Evolutionary conservation across 2,888 invertebrate species (phyloP).

Genomic region (Drosophila neutralis): DNA sequence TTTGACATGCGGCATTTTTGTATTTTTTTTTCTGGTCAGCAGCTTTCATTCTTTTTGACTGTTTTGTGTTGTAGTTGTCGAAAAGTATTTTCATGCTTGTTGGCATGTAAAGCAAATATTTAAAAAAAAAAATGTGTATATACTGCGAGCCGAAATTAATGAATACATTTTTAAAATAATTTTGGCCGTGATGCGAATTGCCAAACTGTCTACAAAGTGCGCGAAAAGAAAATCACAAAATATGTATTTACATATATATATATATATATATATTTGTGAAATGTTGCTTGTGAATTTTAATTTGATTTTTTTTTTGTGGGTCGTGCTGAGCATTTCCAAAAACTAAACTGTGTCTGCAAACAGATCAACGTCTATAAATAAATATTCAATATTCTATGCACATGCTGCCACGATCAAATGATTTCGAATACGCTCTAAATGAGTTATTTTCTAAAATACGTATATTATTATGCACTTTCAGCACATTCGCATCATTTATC

Average conservation of each 20-base stretch:
- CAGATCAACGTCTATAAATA: slow-evolving; percentile 55
- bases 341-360: slow-evolving; percentile 35
- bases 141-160: slow-evolving; percentile 49
- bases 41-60: slow-evolving; percentile 65
- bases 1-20: slow-evolving; percentile 78
- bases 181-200: slow-evolving; percentile 75
- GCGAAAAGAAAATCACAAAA: slow-evolving; percentile 36
- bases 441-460: slow-evolving; percentile 29
- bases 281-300: slow-evolving; percentile 10
- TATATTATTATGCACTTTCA: slow-evolving; percentile 30
- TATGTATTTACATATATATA: slow-evolving; percentile 14
- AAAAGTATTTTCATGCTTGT: slow-evolving; percentile 60
- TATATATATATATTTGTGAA: slow-evolving; percentile 10
- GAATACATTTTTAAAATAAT: slow-evolving; percentile 70
- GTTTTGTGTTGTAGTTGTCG: slow-evolving; percentile 57
- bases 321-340: slow-evolving; percentile 65
- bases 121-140: slow-evolving; percentile 11
- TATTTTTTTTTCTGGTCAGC: slow-evolving; percentile 24
- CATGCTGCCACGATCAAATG: slow-evolving; percentile 17
- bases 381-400: slow-evolving; percentile 46
- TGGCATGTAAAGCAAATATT: slow-evolving; percentile 53
- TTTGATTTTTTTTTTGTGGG: slow-evolving; percentile 19
- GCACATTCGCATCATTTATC: slow-evolving; percentile 24
- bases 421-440: slow-evolving; percentile 19
- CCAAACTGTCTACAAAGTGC: slow-evolving; percentile 72